These are phyloP conservation scores for Lepidurus arcticus DNA, from an alignment of 1,140 invertebrate genomes.

Conservation along the genomic window DNA sequence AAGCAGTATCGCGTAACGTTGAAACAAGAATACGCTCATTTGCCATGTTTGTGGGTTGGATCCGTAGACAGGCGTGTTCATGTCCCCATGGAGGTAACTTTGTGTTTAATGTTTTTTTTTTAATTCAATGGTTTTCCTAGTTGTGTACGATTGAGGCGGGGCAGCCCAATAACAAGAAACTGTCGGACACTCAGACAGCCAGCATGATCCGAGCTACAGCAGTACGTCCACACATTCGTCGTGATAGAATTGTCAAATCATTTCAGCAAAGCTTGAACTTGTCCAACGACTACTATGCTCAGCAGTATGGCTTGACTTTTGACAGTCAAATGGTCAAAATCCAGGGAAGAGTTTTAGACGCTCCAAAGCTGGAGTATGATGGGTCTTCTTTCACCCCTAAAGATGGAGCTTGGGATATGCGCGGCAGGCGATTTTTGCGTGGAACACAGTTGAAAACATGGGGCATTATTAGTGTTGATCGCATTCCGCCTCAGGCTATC, in stretches of 20 bases:
- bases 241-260: slow-evolving; percentile 54
- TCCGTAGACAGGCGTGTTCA: neutral
- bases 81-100: slow-evolving; percentile 35
- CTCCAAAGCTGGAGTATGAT: slow-evolving; percentile 29
- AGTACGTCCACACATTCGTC: slow-evolving; percentile 53
- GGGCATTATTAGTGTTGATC: slow-evolving; percentile 37
- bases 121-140: slow-evolving; percentile 39
- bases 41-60: slow-evolving; percentile 34
- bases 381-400: slow-evolving; percentile 45
- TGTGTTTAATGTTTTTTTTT: slow-evolving; percentile 28
- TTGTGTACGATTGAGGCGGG: slow-evolving; percentile 55
- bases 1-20: slow-evolving; percentile 9
- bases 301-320: slow-evolving; percentile 29
- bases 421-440: slow-evolving; percentile 54
- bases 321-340: slow-evolving; percentile 25
- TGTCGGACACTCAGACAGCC: slow-evolving; percentile 54
- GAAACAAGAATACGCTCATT: neutral
- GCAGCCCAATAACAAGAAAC: slow-evolving; percentile 53
- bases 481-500: neutral
- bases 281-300: slow-evolving; percentile 16
- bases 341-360: slow-evolving; percentile 28
- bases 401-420: slow-evolving; percentile 58
- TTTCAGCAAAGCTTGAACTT: slow-evolving; percentile 23
- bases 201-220: slow-evolving; percentile 60
- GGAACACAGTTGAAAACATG: slow-evolving; percentile 43